phyloP scores from a whole-genome alignment of 2,113 vertebrate species.

The Lathamus discolor region DNA sequence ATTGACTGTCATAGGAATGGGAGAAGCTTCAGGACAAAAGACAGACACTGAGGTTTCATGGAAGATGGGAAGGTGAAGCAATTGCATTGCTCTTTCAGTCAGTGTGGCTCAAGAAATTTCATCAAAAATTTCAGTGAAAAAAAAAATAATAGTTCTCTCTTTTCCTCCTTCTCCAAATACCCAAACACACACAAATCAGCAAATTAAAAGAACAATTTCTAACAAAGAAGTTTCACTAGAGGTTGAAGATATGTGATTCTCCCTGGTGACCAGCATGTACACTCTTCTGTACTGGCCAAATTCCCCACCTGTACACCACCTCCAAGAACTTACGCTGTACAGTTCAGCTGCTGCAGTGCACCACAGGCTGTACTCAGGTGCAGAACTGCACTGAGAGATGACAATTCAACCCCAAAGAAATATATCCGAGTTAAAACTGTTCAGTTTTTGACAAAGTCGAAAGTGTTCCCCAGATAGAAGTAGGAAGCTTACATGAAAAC shows the following conservation, averaged over 20 bases:
- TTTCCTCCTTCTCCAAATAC: background rate
- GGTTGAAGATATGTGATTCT: background rate
- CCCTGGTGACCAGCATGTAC: background rate
- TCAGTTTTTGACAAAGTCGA: background rate
- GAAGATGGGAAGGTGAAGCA: background rate
- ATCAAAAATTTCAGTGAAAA: background rate
- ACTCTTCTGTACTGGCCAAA: background rate
- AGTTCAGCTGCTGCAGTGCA: background rate
- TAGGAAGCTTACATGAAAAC: background rate
- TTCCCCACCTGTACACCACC: background rate
- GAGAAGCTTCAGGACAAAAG: background rate
- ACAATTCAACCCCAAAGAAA: background rate
- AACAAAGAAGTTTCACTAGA: background rate
- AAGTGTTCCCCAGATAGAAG: background rate
- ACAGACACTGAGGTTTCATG: background rate
- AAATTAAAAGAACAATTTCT: background rate
- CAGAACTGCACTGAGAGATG: background rate
- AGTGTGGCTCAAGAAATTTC: background rate
- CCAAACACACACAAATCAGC: background rate
- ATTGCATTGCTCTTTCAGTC: background rate
- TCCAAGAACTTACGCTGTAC: background rate
- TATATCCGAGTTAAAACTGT: background rate
- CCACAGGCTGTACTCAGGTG: accelerated
- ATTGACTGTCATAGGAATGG: background rate
- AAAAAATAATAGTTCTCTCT: accelerated